Conservation (phyloP, 2,797 vertebrate genomes). For the Catharus ustulatus region DNA sequence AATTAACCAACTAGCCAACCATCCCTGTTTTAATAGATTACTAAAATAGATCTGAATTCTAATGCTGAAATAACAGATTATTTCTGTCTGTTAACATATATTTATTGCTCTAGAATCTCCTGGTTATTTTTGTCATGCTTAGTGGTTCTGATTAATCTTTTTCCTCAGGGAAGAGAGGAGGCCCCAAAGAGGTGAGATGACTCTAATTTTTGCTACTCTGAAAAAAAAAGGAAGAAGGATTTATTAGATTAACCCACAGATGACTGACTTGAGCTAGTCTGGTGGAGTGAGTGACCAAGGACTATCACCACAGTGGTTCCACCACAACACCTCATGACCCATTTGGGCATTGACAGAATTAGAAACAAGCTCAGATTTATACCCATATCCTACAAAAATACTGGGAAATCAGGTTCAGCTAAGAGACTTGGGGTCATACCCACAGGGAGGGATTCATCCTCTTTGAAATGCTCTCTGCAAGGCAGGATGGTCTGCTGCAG, state of each 20-base stretch:
- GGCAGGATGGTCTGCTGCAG: not conserved
- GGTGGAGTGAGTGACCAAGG: not conserved
- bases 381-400: not conserved
- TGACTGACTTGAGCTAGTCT: not conserved
- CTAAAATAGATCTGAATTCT: conserved; percentile 37
- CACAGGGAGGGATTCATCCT: not conserved
- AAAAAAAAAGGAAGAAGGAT: not conserved
- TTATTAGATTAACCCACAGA: not conserved
- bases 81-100: conserved; percentile 23
- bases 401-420: not conserved
- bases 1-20: conserved; percentile 62
- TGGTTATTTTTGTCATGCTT: conserved; percentile 55
- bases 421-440: not conserved
- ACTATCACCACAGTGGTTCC: not conserved
- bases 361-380: not conserved
- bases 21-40: conserved; percentile 41
- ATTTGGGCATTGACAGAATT: not conserved
- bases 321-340: not conserved
- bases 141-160: conserved; percentile 38
- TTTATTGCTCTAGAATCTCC: conserved; percentile 36
- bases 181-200: not conserved
- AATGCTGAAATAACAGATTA: conserved; percentile 19
- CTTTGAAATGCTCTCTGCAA: not conserved
- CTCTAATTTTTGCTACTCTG: not conserved
- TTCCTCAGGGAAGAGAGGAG: not conserved